Percentiles rank a stretch among this genome's conserved stretches.
Conservation (phyloP, 2,888 invertebrate species). For the Andrena bucephala region DNA sequence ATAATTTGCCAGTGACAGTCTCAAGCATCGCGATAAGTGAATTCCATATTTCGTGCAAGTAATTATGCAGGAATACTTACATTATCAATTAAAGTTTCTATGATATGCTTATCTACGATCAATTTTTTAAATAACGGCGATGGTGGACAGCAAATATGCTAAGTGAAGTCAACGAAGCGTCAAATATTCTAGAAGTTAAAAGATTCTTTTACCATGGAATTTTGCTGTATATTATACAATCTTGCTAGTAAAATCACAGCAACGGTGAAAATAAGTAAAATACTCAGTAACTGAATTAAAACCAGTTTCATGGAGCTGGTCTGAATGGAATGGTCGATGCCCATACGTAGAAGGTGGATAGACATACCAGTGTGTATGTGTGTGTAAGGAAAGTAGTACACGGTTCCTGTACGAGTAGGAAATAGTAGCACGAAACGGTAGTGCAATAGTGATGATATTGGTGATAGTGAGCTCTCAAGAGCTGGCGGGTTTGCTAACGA, state of each 20-base stretch:
- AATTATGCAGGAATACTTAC: background rate
- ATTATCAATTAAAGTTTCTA: background rate
- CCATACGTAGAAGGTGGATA: conserved; percentile 4
- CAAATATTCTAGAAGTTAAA: no score
- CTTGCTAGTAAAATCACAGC: no score
- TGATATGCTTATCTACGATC: no score
- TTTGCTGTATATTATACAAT: no score
- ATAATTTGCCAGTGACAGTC: background rate
- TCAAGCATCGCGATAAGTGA: background rate
- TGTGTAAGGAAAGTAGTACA: conserved; percentile 59
- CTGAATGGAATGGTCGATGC: conserved; percentile 35
- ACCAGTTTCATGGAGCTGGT: background rate
- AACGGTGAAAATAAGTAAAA: no score
- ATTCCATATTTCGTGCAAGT: background rate
- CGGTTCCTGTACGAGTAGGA: conserved; percentile 20
- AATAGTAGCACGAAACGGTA: conserved; percentile 36
- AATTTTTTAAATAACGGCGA: no score
- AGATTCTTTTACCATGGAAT: no score
- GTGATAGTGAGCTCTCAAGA: conserved; percentile 1
- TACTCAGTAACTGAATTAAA: background rate
- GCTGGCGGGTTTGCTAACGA: background rate
- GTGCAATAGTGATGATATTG: conserved; percentile 29
- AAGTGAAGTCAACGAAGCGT: no score
- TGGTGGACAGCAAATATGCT: no score
- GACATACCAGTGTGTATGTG: background rate